Evolutionary conservation across 2,797 vertebrate species (phyloP), one percentile per base, ranked within the genome.

Genomic region (Sebastes jordani): DNA sequence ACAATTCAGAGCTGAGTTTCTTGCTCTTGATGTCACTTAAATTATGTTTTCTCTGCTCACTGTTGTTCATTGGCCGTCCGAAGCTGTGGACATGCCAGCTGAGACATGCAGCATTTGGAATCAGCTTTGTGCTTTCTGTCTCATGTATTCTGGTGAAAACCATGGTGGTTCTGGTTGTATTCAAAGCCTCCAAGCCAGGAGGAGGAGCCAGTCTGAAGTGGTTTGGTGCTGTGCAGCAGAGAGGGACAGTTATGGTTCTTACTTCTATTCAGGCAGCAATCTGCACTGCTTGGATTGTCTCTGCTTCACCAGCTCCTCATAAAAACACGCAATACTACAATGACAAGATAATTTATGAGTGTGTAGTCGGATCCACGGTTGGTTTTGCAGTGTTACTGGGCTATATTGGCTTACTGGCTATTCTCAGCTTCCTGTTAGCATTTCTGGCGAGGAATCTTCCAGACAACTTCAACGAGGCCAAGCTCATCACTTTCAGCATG

Each of bases 1-100:
- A 94, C 77, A 95, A 95, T 63, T 94, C 94, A 56, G 93, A 95
- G 68, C 74, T 94, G n/a, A 93, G 92, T 71, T 93, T 92, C n/a
- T 38, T 72, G 30, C 67, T 89, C 1, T 56, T 89, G 38, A 7
- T 83, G 25, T 82, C 87, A 18, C 80, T 89, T 4, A 86, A 85
- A 34, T 27, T 92, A 3, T 93, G 93, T 78, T 93, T 93, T 61
- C 69, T 93, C 18, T 93, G 93, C 25, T 90, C 91, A 1, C 67
- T 93, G 38, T 62, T 92, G 27, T 93, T 93, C 22, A 93, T 93
- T 11, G 92, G 92, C 1, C 83, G 34, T 4, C 91, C 92, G 1
- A 82, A 60, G 16, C 42, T 84, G 2, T 88, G 88, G 88, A 91
- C 86, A 38, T 92, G 89, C 3, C 84, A 86, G 5, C 27, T 88